Evolutionary conservation across 2,113 vertebrate genomes (phyloP), one percentile per base, ranked within the genome.

Genomic region (Oreocharis arfaki): DNA sequence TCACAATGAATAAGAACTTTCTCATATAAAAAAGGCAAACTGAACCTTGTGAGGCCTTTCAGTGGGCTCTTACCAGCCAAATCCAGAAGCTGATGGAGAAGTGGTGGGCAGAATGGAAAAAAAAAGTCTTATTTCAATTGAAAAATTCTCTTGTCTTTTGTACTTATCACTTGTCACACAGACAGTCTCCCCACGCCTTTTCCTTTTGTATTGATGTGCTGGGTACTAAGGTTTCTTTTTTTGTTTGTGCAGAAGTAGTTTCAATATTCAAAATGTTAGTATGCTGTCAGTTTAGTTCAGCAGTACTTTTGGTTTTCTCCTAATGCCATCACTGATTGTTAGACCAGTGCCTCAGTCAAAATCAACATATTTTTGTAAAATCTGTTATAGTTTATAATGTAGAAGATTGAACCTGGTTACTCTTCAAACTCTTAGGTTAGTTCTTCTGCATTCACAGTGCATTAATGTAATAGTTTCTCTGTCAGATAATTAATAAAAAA

Each of bases 161-260:
- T 56, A 10, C 1, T 0, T 63, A 1, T 22, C 20, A 10, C 19
- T 74, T 77, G 24, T 74, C 30, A 18, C 35, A 16, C 5, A 30
- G 46, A 52, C 52, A 37, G 4, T 50, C 33, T 49, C 55, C 16
- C 23, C 28, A 35, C 30, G 37, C 14, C 7, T 64, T 83, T 91
- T 87, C 7, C 30, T 5, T 65, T 84, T 69, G n/a, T 37, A 18
- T 6, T 68, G 1, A 1, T 37, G 42, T 71, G 6, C 42, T 90
- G 65, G 2, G 6, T 87, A 13, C 30, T 35, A 7, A 56, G 0
- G 1, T 53, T 59, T 92, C 23, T 50, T 39, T 3, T 17, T 56
- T 32, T 64, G 26, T 26, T 59, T 82, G 16, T 42, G 33, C 32
- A 75, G 56, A 78, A 82, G 39, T 28, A 39, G 32, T 68, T 91